Conservation (phyloP, 2,797 vertebrate genomes). For the Sorex maritimensis region DNA sequence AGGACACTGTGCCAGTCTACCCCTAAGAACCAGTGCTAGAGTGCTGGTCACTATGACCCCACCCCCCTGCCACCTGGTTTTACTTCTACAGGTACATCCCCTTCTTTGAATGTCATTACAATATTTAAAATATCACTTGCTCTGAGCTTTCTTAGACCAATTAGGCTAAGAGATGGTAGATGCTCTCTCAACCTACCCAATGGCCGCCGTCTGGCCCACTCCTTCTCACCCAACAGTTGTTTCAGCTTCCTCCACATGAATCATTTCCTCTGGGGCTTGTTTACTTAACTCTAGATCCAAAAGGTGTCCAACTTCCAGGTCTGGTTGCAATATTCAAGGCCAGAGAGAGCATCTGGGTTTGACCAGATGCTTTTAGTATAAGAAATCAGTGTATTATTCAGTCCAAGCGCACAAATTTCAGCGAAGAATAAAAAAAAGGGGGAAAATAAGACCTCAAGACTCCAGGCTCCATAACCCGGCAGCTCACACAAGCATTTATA, state of each 20-base stretch:
- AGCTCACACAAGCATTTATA: slow-evolving; percentile 57
- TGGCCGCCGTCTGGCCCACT: neutral
- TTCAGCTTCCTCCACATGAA: slow-evolving; percentile 26
- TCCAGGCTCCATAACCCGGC: neutral
- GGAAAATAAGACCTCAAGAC: slow-evolving; percentile 43
- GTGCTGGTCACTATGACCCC: too few species aligned
- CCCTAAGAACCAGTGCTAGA: too few species aligned
- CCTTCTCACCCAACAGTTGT: slow-evolving; percentile 43
- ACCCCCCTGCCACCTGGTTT: neutral
- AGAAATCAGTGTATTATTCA: slow-evolving; percentile 6
- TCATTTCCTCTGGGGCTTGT: slow-evolving; percentile 33
- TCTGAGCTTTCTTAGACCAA: slow-evolving; percentile 13
- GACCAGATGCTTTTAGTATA: slow-evolving; percentile 51
- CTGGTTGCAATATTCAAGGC: slow-evolving; percentile 50
- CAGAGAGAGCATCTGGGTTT: slow-evolving; percentile 30
- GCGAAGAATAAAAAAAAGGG: slow-evolving; percentile 17
- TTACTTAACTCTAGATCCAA: slow-evolving; percentile 24
- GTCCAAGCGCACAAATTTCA: slow-evolving; percentile 39
- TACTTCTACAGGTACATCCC: neutral
- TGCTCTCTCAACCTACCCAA: slow-evolving; percentile 5
- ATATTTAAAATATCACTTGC: neutral
- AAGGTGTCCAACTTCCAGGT: slow-evolving; percentile 10
- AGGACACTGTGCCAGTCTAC: too few species aligned
- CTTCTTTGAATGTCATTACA: neutral
- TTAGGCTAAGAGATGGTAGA: neutral